Conservation (phyloP, 2,113 vertebrate species). For the Perccottus glenii region DNA sequence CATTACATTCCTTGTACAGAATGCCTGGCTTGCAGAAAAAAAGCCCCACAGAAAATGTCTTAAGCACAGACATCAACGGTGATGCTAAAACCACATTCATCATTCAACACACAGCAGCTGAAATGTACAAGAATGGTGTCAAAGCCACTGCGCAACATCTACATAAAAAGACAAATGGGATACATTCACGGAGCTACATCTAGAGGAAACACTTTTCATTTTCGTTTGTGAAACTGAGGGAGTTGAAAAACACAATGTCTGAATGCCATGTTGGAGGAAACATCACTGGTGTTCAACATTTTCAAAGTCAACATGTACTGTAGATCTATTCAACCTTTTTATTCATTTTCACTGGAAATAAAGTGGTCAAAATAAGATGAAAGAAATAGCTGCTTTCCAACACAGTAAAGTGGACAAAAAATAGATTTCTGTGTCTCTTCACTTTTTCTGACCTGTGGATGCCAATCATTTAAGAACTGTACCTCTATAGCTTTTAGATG, state of each 20-base stretch:
- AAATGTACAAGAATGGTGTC: conserved; percentile 7
- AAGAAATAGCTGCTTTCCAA: too few relatives aligned
- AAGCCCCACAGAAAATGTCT: background rate
- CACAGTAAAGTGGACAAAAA: too few relatives aligned
- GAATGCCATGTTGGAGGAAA: background rate
- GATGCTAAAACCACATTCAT: conserved; percentile 11
- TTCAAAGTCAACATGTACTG: background rate
- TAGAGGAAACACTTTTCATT: conserved; percentile 21
- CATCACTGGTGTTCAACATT: background rate
- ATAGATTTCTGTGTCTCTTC: too few relatives aligned
- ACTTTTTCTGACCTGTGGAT: too few relatives aligned
- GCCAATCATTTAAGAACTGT: too few relatives aligned
- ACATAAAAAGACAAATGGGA: conserved; percentile 15
- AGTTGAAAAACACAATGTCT: background rate
- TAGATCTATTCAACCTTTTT: too few relatives aligned
- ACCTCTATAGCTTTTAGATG: background rate
- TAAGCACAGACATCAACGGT: background rate
- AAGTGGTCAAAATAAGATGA: too few relatives aligned
- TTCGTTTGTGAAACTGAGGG: conserved; percentile 23
- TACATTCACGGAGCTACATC: conserved; percentile 24
- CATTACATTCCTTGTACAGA: conserved; percentile 5
- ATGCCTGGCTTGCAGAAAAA: background rate
- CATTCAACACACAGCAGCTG: conserved; percentile 1
- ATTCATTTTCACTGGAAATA: too few relatives aligned
- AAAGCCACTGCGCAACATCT: background rate